Evolutionary conservation across 2,888 invertebrate genomes (phyloP).

Genomic region (Platycheirus albimanus): DNA sequence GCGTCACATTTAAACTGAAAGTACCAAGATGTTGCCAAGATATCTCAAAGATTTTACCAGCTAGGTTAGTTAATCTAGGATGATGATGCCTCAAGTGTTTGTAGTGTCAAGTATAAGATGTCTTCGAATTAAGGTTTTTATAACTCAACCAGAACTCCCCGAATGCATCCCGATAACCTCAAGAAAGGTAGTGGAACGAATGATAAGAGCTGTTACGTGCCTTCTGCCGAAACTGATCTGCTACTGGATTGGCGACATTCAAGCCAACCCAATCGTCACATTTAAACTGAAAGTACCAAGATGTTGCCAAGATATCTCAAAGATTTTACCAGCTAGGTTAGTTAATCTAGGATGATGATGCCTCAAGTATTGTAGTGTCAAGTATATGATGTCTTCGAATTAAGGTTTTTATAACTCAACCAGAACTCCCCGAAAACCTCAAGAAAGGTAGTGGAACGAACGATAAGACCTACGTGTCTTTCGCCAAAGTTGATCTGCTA

Average conservation of each 20-base stretch:
- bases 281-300: constrained; percentile 63
- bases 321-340: constrained; percentile 46
- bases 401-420: not conserved
- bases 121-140: not conserved
- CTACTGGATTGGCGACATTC: too few relatives aligned
- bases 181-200: not conserved
- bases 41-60: constrained; percentile 57
- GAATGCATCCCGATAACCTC: not conserved
- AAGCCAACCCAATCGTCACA: too few relatives aligned
- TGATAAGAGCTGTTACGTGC: too few relatives aligned
- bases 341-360: not conserved
- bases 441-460: not conserved
- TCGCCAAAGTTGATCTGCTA: not conserved
- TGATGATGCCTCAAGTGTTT: not conserved
- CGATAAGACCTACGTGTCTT: too few relatives aligned
- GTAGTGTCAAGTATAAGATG: not conserved
- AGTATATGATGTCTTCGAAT: not conserved
- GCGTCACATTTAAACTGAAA: constrained; percentile 57
- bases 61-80: not conserved
- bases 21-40: constrained; percentile 54
- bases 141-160: not conserved
- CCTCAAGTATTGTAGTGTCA: not conserved
- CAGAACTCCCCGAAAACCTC: not conserved
- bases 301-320: constrained; percentile 46
- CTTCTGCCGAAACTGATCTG: too few relatives aligned